Base-by-base conservation (phyloP, 92 coral and sea anemone species). In the Isaurus tuberculatus region DNA sequence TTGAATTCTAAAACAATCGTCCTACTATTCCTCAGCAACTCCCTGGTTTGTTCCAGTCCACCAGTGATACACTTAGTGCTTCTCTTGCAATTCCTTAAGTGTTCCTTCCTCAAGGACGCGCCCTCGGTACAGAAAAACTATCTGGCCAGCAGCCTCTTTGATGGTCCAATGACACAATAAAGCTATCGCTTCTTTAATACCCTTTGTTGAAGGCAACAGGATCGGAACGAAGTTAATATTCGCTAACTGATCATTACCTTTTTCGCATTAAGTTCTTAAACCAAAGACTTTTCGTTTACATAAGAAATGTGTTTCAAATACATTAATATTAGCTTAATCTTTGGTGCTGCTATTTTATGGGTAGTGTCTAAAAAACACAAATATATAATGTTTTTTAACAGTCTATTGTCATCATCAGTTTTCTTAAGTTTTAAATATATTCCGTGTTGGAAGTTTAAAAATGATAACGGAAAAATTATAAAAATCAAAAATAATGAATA, bases 21-120 rank as follows among this genome's bases (percentile, higher is more conserved):
- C 34, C 49, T 83, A 83, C 63, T 68, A 57, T 31, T 79, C 82
- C 44, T 79, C 78, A 8, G 65, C 40, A 48, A 16, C 80, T 42
- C 83, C 84, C 46, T 75, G 80, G n/a, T 70, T 82, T 15, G 90
- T 86, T 61, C 84, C 32, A 3, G 63, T 28, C 30, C 92, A 89
- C 32, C 86, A 72, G 53, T 88, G 63, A 64, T 83, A 85, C 72
- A 92, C 75, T 19, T 89, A 85, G 26, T 89, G 85, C 51, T 71
- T 80, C 6, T 81, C 83, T 72, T 73, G 40, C 44, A 95, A 85
- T 66, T 92, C 98, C 2, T 87, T 86, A 22, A 79, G 89, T 0
- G 93, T 89, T 25, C 98, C 98, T 34, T 95, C 95, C 61, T 92
- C 97, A 60, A 95, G 60, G 11, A 95, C 92, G 84, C 86, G 92